Evolutionary conservation across 1,140 invertebrate species (phyloP).

Genomic region (Drosophila orena): DNA sequence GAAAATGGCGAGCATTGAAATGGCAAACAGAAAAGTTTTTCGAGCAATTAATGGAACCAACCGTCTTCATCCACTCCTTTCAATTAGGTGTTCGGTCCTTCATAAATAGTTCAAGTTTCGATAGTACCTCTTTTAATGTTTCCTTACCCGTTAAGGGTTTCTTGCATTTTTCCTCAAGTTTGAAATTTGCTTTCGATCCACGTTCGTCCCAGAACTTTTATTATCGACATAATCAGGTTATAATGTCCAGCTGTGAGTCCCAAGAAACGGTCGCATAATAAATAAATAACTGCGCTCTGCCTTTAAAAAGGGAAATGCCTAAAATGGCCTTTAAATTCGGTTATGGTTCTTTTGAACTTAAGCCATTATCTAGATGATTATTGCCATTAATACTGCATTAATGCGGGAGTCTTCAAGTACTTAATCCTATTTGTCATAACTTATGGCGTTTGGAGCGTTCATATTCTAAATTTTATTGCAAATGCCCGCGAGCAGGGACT

Average conservation of each 20-base stretch:
- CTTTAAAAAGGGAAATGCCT: slow-evolving; percentile 46
- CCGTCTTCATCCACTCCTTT: slow-evolving; percentile 7
- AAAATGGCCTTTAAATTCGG: slow-evolving; percentile 50
- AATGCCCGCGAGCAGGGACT: slow-evolving; percentile 16
- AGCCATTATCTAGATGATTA: slow-evolving; percentile 60
- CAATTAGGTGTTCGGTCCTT: slow-evolving; percentile 41
- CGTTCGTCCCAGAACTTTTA: slow-evolving; percentile 70
- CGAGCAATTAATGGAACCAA: slow-evolving; percentile 36
- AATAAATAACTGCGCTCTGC: slow-evolving; percentile 64
- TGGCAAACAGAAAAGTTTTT: slow-evolving; percentile 22
- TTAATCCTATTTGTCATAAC: slow-evolving; percentile 45
- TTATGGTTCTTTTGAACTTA: slow-evolving; percentile 56
- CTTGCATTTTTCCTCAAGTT: slow-evolving; percentile 25
- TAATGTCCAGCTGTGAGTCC: slow-evolving; percentile 61
- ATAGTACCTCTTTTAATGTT: slow-evolving; percentile 38
- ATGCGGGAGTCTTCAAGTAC: not conserved
- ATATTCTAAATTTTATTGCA: slow-evolving; percentile 35
- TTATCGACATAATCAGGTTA: slow-evolving; percentile 73
- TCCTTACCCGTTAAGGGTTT: slow-evolving; percentile 5
- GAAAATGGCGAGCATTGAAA: slow-evolving; percentile 27
- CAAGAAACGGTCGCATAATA: slow-evolving; percentile 57
- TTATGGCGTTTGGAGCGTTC: slow-evolving; percentile 28
- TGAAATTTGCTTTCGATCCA: slow-evolving; percentile 55
- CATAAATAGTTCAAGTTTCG: slow-evolving; percentile 56
- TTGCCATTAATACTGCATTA: slow-evolving; percentile 23